These are phyloP conservation scores for Rhinopomastus cyanomelas DNA, from an alignment of 2,113 vertebrate species.

Conservation along the genomic window DNA sequence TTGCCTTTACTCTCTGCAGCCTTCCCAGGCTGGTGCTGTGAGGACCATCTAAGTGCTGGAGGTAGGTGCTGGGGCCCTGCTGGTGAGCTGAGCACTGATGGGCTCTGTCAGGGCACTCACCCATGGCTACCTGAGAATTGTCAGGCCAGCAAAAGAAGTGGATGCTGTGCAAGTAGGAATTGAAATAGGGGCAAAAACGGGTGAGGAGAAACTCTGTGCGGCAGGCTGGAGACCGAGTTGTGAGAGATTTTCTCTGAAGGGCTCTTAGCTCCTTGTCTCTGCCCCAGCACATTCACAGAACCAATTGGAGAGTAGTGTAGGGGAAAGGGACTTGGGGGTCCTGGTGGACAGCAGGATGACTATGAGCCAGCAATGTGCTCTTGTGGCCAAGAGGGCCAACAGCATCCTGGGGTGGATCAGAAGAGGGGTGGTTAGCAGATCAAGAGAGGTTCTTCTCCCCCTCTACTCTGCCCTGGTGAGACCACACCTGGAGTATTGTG, in stretches of 20 bases:
- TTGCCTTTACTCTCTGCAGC: not conserved
- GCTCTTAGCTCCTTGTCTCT: not conserved
- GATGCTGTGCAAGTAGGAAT: not conserved
- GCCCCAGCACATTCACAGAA: not conserved
- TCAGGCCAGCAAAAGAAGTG: not conserved
- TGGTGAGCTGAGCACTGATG: not conserved
- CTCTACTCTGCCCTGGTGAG: too few relatives aligned
- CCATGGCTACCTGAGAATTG: fast-evolving
- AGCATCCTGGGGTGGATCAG: too few relatives aligned
- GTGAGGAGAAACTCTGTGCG: not conserved
- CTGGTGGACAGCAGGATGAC: too few relatives aligned
- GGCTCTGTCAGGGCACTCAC: not conserved
- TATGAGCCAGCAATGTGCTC: too few relatives aligned
- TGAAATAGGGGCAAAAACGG: not conserved
- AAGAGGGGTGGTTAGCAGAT: too few relatives aligned
- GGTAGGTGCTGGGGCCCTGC: fast-evolving
- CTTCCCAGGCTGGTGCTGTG: fast-evolving
- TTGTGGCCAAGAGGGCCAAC: too few relatives aligned
- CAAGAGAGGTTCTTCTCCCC: too few relatives aligned
- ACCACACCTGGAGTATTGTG: too few relatives aligned
- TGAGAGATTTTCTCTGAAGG: not conserved
- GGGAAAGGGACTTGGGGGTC: too few relatives aligned
- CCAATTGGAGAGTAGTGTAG: too few relatives aligned
- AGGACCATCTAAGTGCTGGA: not conserved
- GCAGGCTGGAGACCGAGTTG: not conserved